Base-by-base conservation (phyloP, 92 coral and sea anemone genomes). In the Epizoanthus fatuus region DNA sequence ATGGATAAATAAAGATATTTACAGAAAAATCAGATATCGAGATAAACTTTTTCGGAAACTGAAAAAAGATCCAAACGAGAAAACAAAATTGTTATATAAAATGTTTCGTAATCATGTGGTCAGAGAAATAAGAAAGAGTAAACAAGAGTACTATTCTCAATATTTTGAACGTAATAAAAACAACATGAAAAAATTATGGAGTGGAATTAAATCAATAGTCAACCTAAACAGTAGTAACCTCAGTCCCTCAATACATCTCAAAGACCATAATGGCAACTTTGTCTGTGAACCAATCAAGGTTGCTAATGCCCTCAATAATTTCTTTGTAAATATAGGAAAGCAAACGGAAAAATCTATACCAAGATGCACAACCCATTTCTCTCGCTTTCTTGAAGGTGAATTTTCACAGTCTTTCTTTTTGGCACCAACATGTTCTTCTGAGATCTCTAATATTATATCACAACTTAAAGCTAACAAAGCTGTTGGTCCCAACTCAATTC, bases 391-490 rank as follows among this genome's bases (percentile, higher is more conserved):
- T 45, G 51, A 45, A 45, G 51, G 51, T 45, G 37, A 63, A 63
- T 63, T 63, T 63, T 62, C 32, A 62, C 29, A 62, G 67, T 62
- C 67, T 3, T 17, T 62, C 20, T 62, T 14, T 62, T 62, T 62
- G 67, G 67, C 67, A 17, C 67, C 25, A 20, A 62, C 67, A 62
- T 62, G 67, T 62, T 62, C 22, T 62, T 62, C 67, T 17, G 35
- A 40, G 44, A 40, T 40, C 44, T 40, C 44, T 40, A 40, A 40
- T 5, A 69, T 49, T 57, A 58, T 83, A 52, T 74, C 89, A 74
- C 69, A 86, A 63, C 54, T 86, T 22, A 71, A 86, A 59, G 77
- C 65, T 54, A 85, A 86, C 54, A 64, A 76, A 86, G 76, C 84
- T 17, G 44, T 62, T 62, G 67, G 67, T 62, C 67, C 44, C 44